Evolutionary conservation across 1,140 invertebrate genomes (phyloP), one percentile per base, ranked within the genome.

Genomic region (Hermetia illucens): DNA sequence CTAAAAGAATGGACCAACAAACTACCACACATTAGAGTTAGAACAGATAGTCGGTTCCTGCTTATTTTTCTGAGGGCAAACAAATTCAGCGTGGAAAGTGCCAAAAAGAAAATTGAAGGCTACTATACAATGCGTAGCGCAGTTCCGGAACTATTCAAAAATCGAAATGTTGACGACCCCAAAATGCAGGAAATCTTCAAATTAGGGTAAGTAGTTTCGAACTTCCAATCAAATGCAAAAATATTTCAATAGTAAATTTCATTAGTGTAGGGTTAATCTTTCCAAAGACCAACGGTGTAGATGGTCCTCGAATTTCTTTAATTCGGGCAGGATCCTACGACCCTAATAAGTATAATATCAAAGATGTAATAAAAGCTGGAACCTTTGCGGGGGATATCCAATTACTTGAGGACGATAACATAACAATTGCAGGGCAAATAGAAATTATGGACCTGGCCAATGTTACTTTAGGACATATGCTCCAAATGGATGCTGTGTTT

Each of bases 301-400:
- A 61, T 19, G 68, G 64, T 8, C 68, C 70, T 3, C 56, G 65
- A 21, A 59, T 72, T 10, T 53, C 69, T 44, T 49, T 73, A 19
- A 49, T 69, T 4, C 60, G 66, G 35, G 55, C 61, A 21, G 68
- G 61, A 3, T 46, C 53, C 29, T 65, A 58, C 38, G 63, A 71
- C 45, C 58, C 65, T 1, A 58, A 55, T 15, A 64, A 68, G 50
- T 55, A 52, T 36, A 52, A 52, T 13, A 51, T 64, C 15, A 41
- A 42, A 9, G 58, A 65, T 33, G 50, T 63, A 0, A 45, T 65
- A 15, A 53, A 57, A 36, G 52, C 65, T 1, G 55, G 53, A 43
- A 62, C 62, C 18, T 65, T 66, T 61, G 41, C 65, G 16, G 55
- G 55, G 19, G 64, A 67, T 39, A 57, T 67, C 32, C 47, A 62